Conservation (phyloP, 2,797 vertebrate species). For the Bradypus variegatus region DNA sequence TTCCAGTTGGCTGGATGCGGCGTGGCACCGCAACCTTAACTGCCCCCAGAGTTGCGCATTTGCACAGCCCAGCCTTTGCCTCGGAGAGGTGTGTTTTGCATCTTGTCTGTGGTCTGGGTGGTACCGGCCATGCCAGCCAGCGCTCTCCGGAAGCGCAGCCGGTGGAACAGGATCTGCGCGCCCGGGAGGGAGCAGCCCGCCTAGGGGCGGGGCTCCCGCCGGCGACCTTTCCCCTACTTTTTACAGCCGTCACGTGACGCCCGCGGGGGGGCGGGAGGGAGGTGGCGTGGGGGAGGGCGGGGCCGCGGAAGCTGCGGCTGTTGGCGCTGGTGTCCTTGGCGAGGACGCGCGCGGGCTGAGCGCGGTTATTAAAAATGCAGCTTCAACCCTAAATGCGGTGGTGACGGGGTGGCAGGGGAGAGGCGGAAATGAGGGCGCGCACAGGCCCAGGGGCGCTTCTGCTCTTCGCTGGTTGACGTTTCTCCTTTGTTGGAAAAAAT, state of each 20-base stretch:
- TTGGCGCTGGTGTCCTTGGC: neutral
- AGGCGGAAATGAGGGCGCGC: neutral
- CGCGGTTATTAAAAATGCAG: neutral
- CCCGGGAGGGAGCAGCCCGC: conserved; percentile 33
- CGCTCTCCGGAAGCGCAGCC: conserved; percentile 37
- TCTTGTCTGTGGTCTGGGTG: neutral
- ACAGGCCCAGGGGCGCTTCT: neutral
- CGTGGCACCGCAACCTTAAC: neutral
- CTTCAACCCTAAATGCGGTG: neutral
- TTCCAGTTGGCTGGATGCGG: neutral
- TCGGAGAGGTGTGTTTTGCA: neutral
- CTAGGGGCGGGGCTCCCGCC: conserved; percentile 60
- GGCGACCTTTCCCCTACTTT: conserved; percentile 77
- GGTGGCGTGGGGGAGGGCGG: conserved; percentile 47
- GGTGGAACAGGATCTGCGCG: conserved; percentile 57
- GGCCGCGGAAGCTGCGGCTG: conserved; percentile 31
- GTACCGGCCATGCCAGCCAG: neutral
- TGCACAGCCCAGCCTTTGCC: neutral
- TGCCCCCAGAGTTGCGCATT: neutral
- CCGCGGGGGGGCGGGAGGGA: too few relatives aligned
- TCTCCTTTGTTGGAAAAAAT: neutral
- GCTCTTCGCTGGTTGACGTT: conserved; percentile 1
- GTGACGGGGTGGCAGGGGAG: neutral
- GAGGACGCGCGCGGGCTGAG: neutral
- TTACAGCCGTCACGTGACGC: conserved; percentile 68